Base-by-base conservation (phyloP, 2,113 vertebrate genomes). In the Himantopus leucocephalus region DNA sequence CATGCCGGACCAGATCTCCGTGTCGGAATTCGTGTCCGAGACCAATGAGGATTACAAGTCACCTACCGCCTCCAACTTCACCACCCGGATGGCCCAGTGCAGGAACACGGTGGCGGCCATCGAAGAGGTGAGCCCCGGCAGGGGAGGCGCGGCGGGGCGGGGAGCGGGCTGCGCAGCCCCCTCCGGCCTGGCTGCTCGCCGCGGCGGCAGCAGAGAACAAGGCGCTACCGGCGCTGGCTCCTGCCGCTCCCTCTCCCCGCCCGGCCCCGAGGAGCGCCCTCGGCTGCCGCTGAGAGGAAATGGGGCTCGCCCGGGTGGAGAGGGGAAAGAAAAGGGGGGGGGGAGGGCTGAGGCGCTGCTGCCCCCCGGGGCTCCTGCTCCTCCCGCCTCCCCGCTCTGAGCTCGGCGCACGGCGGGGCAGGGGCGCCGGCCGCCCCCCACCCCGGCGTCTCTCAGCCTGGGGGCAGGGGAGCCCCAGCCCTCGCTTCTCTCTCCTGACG, bases 31-130 rank as follows among this genome's bases (percentile, higher is more conserved):
- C 92, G 98, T 99, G 91, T 91, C 98, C 53, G 99, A 99, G 97
- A 99, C 99, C 64, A 98, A 98, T 97, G 99, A 99, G 97, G 99
- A 99, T 98, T 99, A 99, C 97, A 99, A 99, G 97, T 98, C 99
- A 50, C 99, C 99, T 39, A 99, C 99, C 85, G 99, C 99, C 48
- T 99, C 99, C 94, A 99, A 98, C 98, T 99, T 99, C 98, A 98
- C 98, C 96, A 99, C 98, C 62, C 97, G 99, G 90, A 99, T 99
- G 98, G 95, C 95, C 90, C 99, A 99, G 97, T 99, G 99, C 97
- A 98, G 99, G 98, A 99, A 98, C 97, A 97, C 99, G 2, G 99
- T 99, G 98, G 94, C 98, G 24, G 98, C 98, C 66, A 98, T 99
- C 98, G 99, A 99, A 96, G 99, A 99, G 99, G 99, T 99, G 89